A percentile compares a stretch with the other conserved stretches of the same genome.
Conservation (phyloP, 2,113 vertebrate species). For the Hiodon tergisus region DNA sequence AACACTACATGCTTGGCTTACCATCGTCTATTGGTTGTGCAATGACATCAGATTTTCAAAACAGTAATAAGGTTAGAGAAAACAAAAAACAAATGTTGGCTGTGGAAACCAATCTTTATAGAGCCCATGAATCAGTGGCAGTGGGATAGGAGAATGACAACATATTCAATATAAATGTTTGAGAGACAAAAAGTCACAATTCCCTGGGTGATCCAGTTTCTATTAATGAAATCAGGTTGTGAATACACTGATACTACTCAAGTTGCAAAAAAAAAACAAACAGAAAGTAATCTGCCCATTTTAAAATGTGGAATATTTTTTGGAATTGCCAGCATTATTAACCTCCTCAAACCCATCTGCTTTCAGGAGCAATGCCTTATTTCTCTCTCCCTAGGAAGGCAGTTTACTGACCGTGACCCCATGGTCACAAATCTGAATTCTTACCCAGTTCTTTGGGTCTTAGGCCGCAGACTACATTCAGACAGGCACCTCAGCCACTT, state of each 20-base stretch:
- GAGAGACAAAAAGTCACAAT: neutral
- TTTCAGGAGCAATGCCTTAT: too few relatives aligned
- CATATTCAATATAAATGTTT: neutral
- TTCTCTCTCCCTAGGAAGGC: too few relatives aligned
- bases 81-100: constrained; percentile 46
- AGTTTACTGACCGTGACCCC: too few relatives aligned
- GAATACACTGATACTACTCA: neutral
- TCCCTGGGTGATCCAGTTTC: neutral
- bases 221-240: neutral
- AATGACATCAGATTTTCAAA: constrained; percentile 32
- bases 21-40: neutral
- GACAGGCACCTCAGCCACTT: too few relatives aligned
- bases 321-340: too few relatives aligned
- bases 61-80: constrained; percentile 36
- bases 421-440: too few relatives aligned
- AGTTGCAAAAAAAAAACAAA: neutral
- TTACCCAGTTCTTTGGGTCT: too few relatives aligned
- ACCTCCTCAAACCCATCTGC: too few relatives aligned
- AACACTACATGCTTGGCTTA: neutral
- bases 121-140: constrained; percentile 27
- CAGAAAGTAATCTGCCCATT: too few relatives aligned
- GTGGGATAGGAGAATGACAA: constrained; percentile 10
- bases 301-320: too few relatives aligned
- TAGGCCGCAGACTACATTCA: too few relatives aligned
- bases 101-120: constrained; percentile 41